phyloP scores from a whole-genome alignment of 1,140 invertebrate species.

The Tachypleus tridentatus region DNA sequence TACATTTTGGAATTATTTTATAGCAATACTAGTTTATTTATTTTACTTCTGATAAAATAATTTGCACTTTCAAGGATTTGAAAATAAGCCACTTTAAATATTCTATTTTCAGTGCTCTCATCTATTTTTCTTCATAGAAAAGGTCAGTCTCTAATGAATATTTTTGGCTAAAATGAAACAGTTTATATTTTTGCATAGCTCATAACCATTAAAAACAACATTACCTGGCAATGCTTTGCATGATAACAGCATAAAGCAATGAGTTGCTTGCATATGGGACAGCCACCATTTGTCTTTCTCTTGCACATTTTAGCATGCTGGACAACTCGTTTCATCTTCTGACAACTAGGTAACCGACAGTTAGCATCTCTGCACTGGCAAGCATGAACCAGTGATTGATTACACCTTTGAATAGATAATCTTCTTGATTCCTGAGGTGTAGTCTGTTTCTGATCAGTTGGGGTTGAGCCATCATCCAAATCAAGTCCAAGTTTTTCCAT shows the following conservation, averaged over 20 bases:
- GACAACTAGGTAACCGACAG: slow-evolving; percentile 87
- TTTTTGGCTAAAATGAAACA: background rate
- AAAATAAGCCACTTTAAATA: background rate
- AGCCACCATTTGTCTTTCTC: slow-evolving; percentile 68
- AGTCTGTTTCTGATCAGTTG: slow-evolving; percentile 57
- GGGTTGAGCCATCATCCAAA: slow-evolving; percentile 81
- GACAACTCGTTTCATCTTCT: slow-evolving; percentile 98
- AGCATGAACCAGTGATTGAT: slow-evolving; percentile 94
- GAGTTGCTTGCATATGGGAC: slow-evolving; percentile 96
- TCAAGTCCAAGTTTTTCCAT: slow-evolving; percentile 96
- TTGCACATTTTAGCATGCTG: slow-evolving; percentile 91
- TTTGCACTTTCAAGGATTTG: too few relatives aligned
- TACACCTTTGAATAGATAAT: slow-evolving; percentile 90
- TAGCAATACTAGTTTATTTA: too few relatives aligned
- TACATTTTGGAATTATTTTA: too few relatives aligned
- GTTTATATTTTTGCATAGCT: too few relatives aligned
- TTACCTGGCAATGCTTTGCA: slow-evolving; percentile 85
- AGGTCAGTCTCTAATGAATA: too few relatives aligned
- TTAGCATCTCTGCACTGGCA: slow-evolving; percentile 94
- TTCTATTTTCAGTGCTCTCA: background rate
- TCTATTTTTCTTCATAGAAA: too few relatives aligned
- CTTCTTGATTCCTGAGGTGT: slow-evolving; percentile 68
- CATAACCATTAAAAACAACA: background rate
- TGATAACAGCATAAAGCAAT: slow-evolving; percentile 98
- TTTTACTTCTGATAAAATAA: too few relatives aligned